Evolutionary conservation across 2,113 vertebrate species (phyloP).

Genomic region (pig (Sus scrofa)): T2T-Sscrofa CM000828.6:20747001-20747500

Average conservation of each 20-base stretch:
- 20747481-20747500: neutral
- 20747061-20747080: neutral
- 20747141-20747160: neutral
- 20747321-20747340: neutral
- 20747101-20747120: neutral
- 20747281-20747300: accelerated
- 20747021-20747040: neutral
- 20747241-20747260: neutral
- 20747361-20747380: neutral
- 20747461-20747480: neutral
- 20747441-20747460: neutral
- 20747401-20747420: neutral
- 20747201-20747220: neutral
- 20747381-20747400: neutral
- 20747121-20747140: neutral
- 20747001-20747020: neutral
- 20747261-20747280: accelerated
- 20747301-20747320: accelerated
- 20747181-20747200: neutral
- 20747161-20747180: neutral
- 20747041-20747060: neutral
- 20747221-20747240: accelerated
- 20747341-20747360: neutral
- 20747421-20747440: neutral
- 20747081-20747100: neutral